Evolutionary conservation across 2,888 invertebrate species (phyloP).

Genomic region (Meandrusa payeni): DNA sequence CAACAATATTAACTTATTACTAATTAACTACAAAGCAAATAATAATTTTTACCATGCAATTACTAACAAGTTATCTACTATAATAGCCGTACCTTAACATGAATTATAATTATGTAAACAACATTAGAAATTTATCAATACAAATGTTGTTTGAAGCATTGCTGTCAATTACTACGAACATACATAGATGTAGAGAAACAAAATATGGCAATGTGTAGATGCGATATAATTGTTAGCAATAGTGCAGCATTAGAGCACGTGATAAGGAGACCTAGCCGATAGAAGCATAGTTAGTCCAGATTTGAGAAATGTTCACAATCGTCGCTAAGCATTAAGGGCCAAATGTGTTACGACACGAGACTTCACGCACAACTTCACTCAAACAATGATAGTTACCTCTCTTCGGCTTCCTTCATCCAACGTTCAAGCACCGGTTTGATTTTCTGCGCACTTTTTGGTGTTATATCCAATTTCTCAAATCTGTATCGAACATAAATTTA

Average conservation of each 20-base stretch:
- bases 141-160: conserved; percentile 6
- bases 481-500: conserved; percentile 84
- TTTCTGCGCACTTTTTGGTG: conserved; percentile 99
- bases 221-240: conserved; percentile 15
- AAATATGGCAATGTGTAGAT: conserved; percentile 21
- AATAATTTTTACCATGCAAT: too few species aligned
- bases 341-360: conserved; percentile 73
- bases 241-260: conserved; percentile 22
- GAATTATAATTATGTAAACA: background rate
- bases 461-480: conserved; percentile 99
- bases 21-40: too few species aligned
- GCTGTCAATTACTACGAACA: conserved; percentile 17
- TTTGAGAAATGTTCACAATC: conserved; percentile 77
- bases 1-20: too few species aligned
- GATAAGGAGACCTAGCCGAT: conserved; percentile 57
- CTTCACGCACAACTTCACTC: conserved; percentile 71
- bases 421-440: conserved; percentile 98
- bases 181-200: conserved; percentile 27
- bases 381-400: conserved; percentile 86
- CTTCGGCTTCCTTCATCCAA: conserved; percentile 99
- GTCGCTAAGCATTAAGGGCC: conserved; percentile 76
- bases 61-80: background rate
- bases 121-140: background rate
- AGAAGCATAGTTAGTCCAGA: conserved; percentile 78
- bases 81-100: conserved; percentile 1